Conservation (phyloP, 1,140 invertebrate species). For the Caerostris darwini region DNA sequence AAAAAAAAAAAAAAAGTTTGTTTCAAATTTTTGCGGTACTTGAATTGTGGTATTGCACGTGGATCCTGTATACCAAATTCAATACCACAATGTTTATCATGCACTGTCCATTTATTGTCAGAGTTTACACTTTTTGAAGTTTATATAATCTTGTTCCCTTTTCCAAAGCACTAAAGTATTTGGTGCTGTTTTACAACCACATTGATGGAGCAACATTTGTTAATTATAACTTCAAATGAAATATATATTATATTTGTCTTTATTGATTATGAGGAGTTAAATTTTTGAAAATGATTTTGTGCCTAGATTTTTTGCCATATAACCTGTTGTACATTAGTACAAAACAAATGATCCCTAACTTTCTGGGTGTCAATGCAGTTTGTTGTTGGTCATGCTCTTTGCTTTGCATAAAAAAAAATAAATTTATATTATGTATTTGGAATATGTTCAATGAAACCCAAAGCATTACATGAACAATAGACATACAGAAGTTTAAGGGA, state of each 20-base stretch:
- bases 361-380: constrained; percentile 66
- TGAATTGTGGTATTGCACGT: constrained; percentile 63
- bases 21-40: constrained; percentile 62
- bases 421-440: constrained; percentile 64
- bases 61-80: constrained; percentile 61
- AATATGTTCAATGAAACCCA: constrained; percentile 50
- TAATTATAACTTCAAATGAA: constrained; percentile 75
- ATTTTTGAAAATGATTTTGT: constrained; percentile 78
- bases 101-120: constrained; percentile 78
- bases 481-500: constrained; percentile 75
- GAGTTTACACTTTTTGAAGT: constrained; percentile 78
- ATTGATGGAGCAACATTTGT: constrained; percentile 75
- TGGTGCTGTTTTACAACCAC: constrained; percentile 79
- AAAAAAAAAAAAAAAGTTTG: constrained; percentile 56
- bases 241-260: constrained; percentile 77
- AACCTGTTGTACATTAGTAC: constrained; percentile 77
- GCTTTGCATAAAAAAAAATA: constrained; percentile 30
- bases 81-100: constrained; percentile 75
- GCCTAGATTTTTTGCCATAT: constrained; percentile 78
- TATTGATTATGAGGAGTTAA: constrained; percentile 77
- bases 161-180: constrained; percentile 78
- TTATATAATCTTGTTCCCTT: constrained; percentile 77
- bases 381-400: constrained; percentile 73
- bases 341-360: constrained; percentile 76
- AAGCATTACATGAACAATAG: constrained; percentile 67